Conservation (phyloP, 2,797 vertebrate species). For the Sebastes ruberrimus region DNA sequence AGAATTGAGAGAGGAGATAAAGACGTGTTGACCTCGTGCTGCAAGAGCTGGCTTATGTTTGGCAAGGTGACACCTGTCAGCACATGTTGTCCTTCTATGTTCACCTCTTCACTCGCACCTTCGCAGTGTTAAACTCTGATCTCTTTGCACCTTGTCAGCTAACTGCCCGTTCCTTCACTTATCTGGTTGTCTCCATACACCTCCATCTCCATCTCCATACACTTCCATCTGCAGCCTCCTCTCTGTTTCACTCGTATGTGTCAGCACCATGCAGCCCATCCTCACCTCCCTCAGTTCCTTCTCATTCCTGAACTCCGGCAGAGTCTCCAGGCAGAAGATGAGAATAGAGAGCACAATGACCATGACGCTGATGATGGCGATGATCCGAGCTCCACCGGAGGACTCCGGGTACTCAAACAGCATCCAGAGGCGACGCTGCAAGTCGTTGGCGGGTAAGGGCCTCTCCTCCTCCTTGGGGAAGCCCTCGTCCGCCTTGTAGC, state of each 20-base stretch:
- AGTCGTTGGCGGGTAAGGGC: conserved; percentile 81
- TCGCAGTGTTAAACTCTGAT: conserved; percentile 10
- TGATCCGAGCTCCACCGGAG: conserved; percentile 87
- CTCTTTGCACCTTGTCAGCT: conserved; percentile 14
- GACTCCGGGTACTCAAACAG: conserved; percentile 95
- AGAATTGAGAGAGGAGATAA: conserved; percentile 6
- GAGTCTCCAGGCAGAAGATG: conserved; percentile 95
- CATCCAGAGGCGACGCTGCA: conserved; percentile 88
- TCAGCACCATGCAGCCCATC: neutral
- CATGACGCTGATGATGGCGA: conserved; percentile 93
- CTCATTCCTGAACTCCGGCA: conserved; percentile 91
- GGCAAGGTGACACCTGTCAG: conserved; percentile 37
- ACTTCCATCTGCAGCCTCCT: neutral
- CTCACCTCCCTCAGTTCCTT: conserved; percentile 84
- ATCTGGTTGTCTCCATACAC: neutral
- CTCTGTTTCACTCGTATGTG: neutral
- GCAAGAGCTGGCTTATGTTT: conserved; percentile 13
- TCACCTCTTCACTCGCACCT: conserved; percentile 22
- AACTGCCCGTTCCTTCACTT: neutral
- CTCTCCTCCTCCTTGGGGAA: conserved; percentile 85
- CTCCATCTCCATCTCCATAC: neutral
- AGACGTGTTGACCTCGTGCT: neutral
- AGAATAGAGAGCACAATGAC: conserved; percentile 96
- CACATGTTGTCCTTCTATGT: conserved; percentile 18
- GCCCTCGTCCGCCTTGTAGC: conserved; percentile 92